Conservation (phyloP, 2,797 vertebrate genomes). For the Poecile montanus region DNA sequence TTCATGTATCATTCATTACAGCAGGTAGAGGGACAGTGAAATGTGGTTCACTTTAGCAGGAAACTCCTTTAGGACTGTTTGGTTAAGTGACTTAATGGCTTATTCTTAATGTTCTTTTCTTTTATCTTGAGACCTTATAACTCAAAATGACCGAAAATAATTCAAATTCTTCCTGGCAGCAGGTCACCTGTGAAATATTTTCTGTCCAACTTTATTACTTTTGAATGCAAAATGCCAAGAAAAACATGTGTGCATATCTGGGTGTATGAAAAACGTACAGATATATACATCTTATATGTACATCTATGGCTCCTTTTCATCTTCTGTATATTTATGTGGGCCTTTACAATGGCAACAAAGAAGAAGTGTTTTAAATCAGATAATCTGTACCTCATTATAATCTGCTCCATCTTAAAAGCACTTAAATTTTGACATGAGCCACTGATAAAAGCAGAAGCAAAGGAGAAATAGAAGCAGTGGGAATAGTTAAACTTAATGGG, state of each 20-base stretch:
- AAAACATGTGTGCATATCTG: not conserved
- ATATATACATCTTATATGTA: not conserved
- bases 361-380: not conserved
- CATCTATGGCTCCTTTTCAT: not conserved
- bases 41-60: slow-evolving; percentile 63
- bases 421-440: not conserved
- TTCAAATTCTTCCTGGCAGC: slow-evolving; percentile 62
- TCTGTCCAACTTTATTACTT: slow-evolving; percentile 42
- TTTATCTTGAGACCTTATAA: slow-evolving; percentile 66
- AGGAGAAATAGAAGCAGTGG: not conserved
- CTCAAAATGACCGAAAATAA: slow-evolving; percentile 66
- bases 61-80: slow-evolving; percentile 70
- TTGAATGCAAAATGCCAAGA: slow-evolving; percentile 37
- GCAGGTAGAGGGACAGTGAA: slow-evolving; percentile 63
- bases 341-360: not conserved
- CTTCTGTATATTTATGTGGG: not conserved
- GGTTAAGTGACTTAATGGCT: slow-evolving; percentile 74
- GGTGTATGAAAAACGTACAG: not conserved
- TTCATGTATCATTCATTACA: slow-evolving; percentile 73
- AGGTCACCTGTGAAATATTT: slow-evolving; percentile 69
- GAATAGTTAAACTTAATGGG: not conserved
- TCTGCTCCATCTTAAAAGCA: not conserved
- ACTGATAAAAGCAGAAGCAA: not conserved
- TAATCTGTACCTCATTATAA: slow-evolving; percentile 8
- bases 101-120: slow-evolving; percentile 72